Evolutionary conservation across 2,888 invertebrate species (phyloP).

Genomic region (Lepidochitona cinerea): DNA sequence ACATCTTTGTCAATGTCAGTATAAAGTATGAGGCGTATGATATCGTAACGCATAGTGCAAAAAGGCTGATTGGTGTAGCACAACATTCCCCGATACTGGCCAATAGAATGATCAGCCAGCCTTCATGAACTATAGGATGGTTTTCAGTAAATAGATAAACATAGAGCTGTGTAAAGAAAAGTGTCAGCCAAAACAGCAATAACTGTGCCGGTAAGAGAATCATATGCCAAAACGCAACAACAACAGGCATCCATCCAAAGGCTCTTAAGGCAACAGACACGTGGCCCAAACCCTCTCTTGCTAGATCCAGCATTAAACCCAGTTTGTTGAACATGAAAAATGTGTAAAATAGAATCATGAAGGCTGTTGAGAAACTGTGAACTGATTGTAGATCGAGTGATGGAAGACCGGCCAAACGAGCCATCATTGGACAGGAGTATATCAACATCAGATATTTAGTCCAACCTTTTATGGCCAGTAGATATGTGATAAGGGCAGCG

Average conservation of each 20-base stretch:
- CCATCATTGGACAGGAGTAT: slow-evolving; percentile 73
- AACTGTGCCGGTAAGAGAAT: slow-evolving; percentile 73
- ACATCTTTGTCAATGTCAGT: slow-evolving; percentile 70
- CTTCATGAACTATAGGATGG: slow-evolving; percentile 59
- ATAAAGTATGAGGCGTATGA: slow-evolving; percentile 71
- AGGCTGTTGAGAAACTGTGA: slow-evolving; percentile 72
- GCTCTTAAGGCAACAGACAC: slow-evolving; percentile 55
- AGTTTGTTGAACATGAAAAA: slow-evolving; percentile 70
- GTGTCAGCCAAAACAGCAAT: slow-evolving; percentile 73
- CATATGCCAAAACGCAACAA: slow-evolving; percentile 70
- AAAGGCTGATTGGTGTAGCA: slow-evolving; percentile 73
- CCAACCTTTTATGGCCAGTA: slow-evolving; percentile 70
- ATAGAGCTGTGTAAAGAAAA: slow-evolving; percentile 71
- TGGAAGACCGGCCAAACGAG: slow-evolving; percentile 71
- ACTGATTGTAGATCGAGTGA: slow-evolving; percentile 64
- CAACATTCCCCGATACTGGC: slow-evolving; percentile 71
- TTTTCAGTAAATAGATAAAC: slow-evolving; percentile 59
- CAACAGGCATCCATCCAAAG: slow-evolving; percentile 66
- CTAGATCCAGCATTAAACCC: slow-evolving; percentile 65
- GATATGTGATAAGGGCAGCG: slow-evolving; percentile 65
- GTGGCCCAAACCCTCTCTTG: slow-evolving; percentile 53
- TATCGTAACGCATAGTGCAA: slow-evolving; percentile 73
- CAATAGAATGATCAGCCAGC: slow-evolving; percentile 69
- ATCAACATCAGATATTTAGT: slow-evolving; percentile 69
- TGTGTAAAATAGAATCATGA: slow-evolving; percentile 69